These are phyloP conservation scores for Entomobrya multifasciata DNA, from an alignment of 2,888 invertebrate genomes.

Conservation along the genomic window DNA sequence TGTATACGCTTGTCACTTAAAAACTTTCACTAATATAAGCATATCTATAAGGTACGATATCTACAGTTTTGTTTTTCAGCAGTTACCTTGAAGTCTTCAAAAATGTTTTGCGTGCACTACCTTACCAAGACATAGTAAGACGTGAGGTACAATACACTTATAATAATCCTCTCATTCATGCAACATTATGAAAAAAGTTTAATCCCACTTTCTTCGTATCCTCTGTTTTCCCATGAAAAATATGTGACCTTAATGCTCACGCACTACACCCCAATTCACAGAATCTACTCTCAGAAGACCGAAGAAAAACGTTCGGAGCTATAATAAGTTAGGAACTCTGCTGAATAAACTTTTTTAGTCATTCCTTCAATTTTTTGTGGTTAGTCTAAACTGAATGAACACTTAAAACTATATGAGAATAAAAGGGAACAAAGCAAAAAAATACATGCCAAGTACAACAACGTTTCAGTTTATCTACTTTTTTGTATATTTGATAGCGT, in stretches of 20 bases:
- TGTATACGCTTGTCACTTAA: background rate
- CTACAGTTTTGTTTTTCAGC: too few relatives aligned
- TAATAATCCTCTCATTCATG: constrained; percentile 47
- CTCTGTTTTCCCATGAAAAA: background rate
- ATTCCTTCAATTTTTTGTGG: background rate
- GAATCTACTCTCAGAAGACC: background rate
- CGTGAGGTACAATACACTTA: background rate
- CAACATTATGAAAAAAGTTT: constrained; percentile 52
- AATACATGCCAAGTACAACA: too few relatives aligned
- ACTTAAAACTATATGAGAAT: background rate
- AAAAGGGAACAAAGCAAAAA: too few relatives aligned
- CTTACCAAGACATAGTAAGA: background rate
- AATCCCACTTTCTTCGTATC: constrained; percentile 1
- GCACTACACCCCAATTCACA: background rate
- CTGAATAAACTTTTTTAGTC: background rate
- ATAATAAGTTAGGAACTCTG: too few relatives aligned
- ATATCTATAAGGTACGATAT: too few relatives aligned
- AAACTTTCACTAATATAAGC: background rate
- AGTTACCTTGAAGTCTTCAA: too few relatives aligned
- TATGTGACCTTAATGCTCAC: constrained; percentile 22
- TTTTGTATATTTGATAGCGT: background rate
- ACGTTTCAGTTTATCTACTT: too few relatives aligned
- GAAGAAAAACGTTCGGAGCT: background rate
- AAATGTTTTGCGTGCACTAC: background rate
- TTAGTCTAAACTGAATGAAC: background rate